phyloP scores from a whole-genome alignment of 2,797 vertebrate species.

The Protosalanx chinensis region DNA sequence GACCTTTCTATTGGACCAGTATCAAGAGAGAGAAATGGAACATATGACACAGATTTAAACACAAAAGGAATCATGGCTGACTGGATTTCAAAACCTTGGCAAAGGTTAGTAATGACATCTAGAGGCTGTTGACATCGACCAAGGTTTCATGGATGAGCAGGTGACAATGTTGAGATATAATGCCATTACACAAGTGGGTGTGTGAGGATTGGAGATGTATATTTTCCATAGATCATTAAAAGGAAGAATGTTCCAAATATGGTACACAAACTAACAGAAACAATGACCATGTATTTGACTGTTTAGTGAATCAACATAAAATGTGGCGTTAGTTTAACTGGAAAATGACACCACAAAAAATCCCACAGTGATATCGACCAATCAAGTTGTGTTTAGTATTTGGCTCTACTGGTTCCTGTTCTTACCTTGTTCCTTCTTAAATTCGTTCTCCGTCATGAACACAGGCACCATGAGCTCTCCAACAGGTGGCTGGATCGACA shows the following conservation, averaged over 20 bases:
- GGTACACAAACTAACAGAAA: too few species aligned
- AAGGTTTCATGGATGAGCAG: constrained; percentile 1
- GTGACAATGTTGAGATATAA: not conserved
- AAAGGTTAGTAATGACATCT: not conserved
- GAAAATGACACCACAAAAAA: too few species aligned
- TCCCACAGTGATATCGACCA: too few species aligned
- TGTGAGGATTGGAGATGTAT: not conserved
- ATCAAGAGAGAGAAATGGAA: constrained; percentile 57
- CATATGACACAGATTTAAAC: constrained; percentile 56
- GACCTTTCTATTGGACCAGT: constrained; percentile 64
- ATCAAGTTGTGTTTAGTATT: not conserved
- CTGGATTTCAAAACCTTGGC: constrained; percentile 29
- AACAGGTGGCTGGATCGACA: constrained; percentile 93
- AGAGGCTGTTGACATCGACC: not conserved
- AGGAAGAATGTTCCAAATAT: not conserved
- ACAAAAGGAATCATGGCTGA: constrained; percentile 37
- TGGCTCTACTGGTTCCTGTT: not conserved
- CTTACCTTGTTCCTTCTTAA: constrained; percentile 96
- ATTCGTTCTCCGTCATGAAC: constrained; percentile 95
- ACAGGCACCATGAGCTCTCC: constrained; percentile 92
- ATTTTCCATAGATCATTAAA: not conserved
- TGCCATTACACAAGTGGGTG: not conserved
- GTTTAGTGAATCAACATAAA: not conserved
- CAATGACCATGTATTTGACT: not conserved
- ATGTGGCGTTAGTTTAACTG: too few species aligned